A percentile compares a stretch with the other conserved stretches of the same genome.
Conservation (phyloP, 2,797 vertebrate species). For the Acomys russatus region DNA sequence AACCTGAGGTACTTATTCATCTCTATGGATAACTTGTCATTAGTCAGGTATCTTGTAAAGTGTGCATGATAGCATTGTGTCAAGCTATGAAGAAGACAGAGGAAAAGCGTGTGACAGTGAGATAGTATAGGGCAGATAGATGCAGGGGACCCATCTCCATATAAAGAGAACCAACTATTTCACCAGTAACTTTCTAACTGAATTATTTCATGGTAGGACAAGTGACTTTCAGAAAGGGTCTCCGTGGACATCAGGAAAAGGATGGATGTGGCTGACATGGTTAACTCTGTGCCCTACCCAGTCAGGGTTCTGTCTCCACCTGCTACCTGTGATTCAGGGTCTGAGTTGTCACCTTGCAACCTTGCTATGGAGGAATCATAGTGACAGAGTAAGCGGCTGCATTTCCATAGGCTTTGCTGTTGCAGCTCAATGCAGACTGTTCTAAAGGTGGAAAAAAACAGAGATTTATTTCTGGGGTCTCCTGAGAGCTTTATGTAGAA, state of each 20-base stretch:
- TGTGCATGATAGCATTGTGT: too few relatives aligned
- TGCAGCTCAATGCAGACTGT: not conserved
- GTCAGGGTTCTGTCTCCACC: not conserved
- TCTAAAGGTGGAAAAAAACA: not conserved
- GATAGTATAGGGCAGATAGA: not conserved
- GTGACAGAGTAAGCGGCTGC: not conserved
- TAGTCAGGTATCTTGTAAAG: not conserved
- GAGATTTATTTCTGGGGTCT: not conserved
- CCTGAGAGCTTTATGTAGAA: not conserved
- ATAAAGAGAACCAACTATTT: not conserved
- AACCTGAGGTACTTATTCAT: not conserved
- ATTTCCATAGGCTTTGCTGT: not conserved
- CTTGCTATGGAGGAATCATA: not conserved
- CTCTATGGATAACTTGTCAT: not conserved
- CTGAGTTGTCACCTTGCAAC: not conserved
- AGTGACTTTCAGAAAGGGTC: not conserved
- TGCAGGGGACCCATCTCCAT: not conserved
- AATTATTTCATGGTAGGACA: not conserved
- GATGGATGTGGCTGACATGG: not conserved
- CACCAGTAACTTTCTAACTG: not conserved
- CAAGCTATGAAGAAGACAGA: not conserved
- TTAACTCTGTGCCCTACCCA: not conserved
- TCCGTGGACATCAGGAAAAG: not conserved
- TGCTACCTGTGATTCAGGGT: not conserved
- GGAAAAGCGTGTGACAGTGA: not conserved